Evolutionary conservation across 1,140 invertebrate genomes (phyloP).

Genomic region (Neodiprion fabricii): DNA sequence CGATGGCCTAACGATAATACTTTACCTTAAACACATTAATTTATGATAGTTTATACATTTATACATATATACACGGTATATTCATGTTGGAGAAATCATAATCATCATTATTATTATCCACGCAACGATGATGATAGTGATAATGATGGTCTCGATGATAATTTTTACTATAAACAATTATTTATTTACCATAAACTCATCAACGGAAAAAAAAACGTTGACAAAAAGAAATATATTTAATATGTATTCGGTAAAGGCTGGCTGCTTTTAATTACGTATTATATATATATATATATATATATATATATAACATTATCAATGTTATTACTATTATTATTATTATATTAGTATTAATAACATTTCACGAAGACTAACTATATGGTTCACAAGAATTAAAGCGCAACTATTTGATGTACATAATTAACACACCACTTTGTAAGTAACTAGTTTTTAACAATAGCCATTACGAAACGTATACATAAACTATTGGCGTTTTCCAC

Average conservation of each 20-base stretch:
- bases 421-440: constrained; percentile 5
- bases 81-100: neutral
- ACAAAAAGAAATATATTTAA: neutral
- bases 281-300: constrained; percentile 42
- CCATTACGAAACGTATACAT: neutral
- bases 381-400: neutral
- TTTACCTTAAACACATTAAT: constrained; percentile 56
- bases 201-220: neutral
- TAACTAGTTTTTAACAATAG: constrained; percentile 5
- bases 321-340: constrained; percentile 28
- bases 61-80: constrained; percentile 13
- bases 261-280: constrained; percentile 8
- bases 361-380: neutral
- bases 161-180: neutral
- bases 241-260: neutral
- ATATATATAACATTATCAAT: constrained; percentile 21
- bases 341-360: neutral
- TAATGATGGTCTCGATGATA: neutral
- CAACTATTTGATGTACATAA: constrained; percentile 6
- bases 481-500: neutral
- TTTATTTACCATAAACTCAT: neutral
- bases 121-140: neutral
- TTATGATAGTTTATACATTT: constrained; percentile 41
- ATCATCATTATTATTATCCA: neutral
- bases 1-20: constrained; percentile 44